Evolutionary conservation across 2,888 invertebrate species (phyloP), one percentile per base, ranked within the genome.

Genomic region (Troilus luridus): DNA sequence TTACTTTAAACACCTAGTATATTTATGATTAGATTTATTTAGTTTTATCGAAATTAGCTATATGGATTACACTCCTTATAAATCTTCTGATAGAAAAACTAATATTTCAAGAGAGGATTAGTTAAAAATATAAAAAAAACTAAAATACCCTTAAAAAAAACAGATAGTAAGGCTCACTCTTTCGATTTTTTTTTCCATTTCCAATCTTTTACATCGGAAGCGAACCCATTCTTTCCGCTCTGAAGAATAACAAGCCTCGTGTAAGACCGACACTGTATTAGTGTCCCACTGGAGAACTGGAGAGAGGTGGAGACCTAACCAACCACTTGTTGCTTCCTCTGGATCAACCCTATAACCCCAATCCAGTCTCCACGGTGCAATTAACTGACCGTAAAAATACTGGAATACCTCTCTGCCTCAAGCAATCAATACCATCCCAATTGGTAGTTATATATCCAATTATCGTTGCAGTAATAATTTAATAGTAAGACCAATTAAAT

Each of bases 311-410:
- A 67, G 67, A 77, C 41, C 41, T 41, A 41, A 77, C 27, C 72
- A 41, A 77, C 72, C 72, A 77, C 72, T 77, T 77, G 72, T 77
- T 77, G 72, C 72, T 27, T 77, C 27, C 24, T 8, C 6, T 77
- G 27, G 72, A 19, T 77, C 72, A 7, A 41, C 72, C 41, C 72
- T 41, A 77, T 77, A 14, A 9, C 24, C 41, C 72, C 72, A 77
- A 77, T 77, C 72, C 72, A 17, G 72, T 41, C 41, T 41, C 72
- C 27, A 24, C 72, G 17, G 7, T 19, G 72, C 72, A 77, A 77
- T 77, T 41, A 77, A 77, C 72, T 77, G 9, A 19, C 72, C 72
- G 72, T 77, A 77, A 77, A 77, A 77, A 77, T 77, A 77, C 72
- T 41, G 72, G 41, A 77, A 41, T 77, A 77, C 72, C 72, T 41